Base-by-base conservation (phyloP, 2,888 invertebrate genomes). In the Syrista parreyssii region DNA sequence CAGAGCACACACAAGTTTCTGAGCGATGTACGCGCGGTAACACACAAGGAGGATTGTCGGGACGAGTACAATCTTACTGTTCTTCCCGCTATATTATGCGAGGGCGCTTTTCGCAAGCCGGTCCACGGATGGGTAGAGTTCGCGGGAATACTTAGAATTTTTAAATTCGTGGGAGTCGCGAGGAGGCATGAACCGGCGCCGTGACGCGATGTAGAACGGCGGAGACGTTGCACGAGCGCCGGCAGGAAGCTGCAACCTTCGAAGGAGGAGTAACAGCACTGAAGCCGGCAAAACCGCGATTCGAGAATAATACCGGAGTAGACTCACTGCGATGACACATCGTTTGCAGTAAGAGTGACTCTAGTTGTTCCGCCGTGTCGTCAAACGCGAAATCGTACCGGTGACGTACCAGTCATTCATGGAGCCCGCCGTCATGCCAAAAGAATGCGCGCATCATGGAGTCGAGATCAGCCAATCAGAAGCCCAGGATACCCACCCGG, bases 381-480 rank as follows among this genome's bases (percentile, higher is more conserved):
- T 83, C 82, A 84, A 82, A 84, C 83, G 82, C 84, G 86, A 88
- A 85, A 87, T 87, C 84, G 84, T 81, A 78, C 79, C 81, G 88
- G 85, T 89, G 89, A 89, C 89, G 88, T 86, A 84, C 86, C 88
- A 87, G 88, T 90, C 89, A 89, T 90, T 91, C 89, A 89, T 87
- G 88, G 87, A 89, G 86, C 86, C 84, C 84, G 82, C 82, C 88
- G 90, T 90, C 89, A 90, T 89, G 88, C 85, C 82, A 84, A 80
- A 86, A 88, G 90, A 90, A 91, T 89, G 88, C 87, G 81, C 82
- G 75, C 73, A 76, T 75, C 79, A 75, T 74, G 73, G 79, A 81
- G 76, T 69, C 77, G 76, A 71, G 72, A 12, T 40, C 68, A 71
- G 35, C 84, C 83, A 84, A 84, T 81, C 81, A 55, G 71, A 75